phyloP scores from a whole-genome alignment of 1,140 invertebrate species.

The Sarcophaga bullata region DNA sequence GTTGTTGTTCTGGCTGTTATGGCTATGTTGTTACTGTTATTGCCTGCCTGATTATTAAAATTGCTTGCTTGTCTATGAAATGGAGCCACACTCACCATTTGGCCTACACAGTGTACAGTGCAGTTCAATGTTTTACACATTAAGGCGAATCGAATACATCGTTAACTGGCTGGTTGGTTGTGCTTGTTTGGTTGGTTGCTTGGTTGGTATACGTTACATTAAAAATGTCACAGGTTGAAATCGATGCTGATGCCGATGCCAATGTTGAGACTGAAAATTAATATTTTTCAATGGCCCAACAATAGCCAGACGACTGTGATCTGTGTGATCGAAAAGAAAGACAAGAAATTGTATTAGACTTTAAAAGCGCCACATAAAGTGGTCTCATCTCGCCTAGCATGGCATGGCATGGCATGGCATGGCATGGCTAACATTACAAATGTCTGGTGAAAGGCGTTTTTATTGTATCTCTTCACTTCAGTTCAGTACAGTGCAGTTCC shows the following conservation, averaged over 20 bases:
- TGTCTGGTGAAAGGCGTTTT: neutral
- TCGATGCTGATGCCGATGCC: too few relatives aligned
- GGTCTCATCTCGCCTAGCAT: neutral
- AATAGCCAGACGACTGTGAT: too few relatives aligned
- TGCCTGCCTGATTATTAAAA: neutral
- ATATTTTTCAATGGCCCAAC: neutral
- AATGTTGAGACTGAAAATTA: neutral
- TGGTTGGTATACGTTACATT: neutral
- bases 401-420: too few relatives aligned
- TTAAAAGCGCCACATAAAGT: neutral
- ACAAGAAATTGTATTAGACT: too few relatives aligned
- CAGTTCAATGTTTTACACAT: neutral
- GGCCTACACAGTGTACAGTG: neutral
- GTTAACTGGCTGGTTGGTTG: neutral
- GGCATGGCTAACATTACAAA: too few relatives aligned
- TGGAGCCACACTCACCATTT: neutral
- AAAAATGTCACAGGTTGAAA: constrained; percentile 19
- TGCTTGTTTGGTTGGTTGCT: neutral
- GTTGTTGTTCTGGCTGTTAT: neutral
- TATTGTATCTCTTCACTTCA: neutral
- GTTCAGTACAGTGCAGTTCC: neutral
- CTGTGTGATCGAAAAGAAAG: too few relatives aligned
- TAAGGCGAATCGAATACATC: neutral
- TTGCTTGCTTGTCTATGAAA: too few relatives aligned
- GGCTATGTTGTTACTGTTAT: neutral